Percentiles rank a stretch among this genome's conserved stretches.
phyloP scores from a whole-genome alignment of 2,888 invertebrate genomes.

The Prostheceraeus crozeri region DNA sequence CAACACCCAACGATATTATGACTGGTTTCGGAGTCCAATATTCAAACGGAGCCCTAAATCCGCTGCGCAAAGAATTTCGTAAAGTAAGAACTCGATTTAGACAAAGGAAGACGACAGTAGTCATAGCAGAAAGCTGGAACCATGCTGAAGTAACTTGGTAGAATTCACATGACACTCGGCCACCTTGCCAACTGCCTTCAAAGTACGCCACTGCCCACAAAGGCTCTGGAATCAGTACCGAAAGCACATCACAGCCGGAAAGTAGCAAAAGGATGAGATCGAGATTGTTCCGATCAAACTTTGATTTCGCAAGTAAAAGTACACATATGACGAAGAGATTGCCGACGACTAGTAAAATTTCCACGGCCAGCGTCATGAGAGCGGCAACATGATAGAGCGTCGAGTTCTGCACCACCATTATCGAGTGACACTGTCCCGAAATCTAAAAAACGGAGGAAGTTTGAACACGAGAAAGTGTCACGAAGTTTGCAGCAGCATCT shows the following conservation, averaged over 20 bases:
- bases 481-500: no score
- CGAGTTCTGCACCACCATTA: no score
- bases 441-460: no score
- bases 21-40: no score
- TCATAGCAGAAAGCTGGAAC: slow-evolving; percentile 28
- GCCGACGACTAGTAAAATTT: slow-evolving; percentile 28
- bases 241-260: slow-evolving; percentile 28
- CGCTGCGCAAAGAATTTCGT: no score
- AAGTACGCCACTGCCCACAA: slow-evolving; percentile 17
- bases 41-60: no score
- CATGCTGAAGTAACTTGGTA: slow-evolving; percentile 20
- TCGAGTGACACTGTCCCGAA: no score
- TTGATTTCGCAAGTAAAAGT: slow-evolving; percentile 14
- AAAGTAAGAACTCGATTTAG: slow-evolving; percentile 26
- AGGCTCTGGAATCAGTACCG: slow-evolving; percentile 31
- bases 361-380: slow-evolving; percentile 8
- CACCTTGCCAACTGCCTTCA: slow-evolving; percentile 18
- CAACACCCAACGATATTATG: slow-evolving; percentile 4
- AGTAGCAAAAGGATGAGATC: slow-evolving; percentile 27
- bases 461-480: no score
- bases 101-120: slow-evolving; percentile 19
- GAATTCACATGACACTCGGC: background rate
- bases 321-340: slow-evolving; percentile 17
- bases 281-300: slow-evolving; percentile 14
- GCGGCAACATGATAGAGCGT: slow-evolving; percentile 29